A percentile compares a stretch with the other conserved stretches of the same genome.
Evolutionary conservation across 2,113 vertebrate species (phyloP).

Genomic region (Lagopus leucura): DNA sequence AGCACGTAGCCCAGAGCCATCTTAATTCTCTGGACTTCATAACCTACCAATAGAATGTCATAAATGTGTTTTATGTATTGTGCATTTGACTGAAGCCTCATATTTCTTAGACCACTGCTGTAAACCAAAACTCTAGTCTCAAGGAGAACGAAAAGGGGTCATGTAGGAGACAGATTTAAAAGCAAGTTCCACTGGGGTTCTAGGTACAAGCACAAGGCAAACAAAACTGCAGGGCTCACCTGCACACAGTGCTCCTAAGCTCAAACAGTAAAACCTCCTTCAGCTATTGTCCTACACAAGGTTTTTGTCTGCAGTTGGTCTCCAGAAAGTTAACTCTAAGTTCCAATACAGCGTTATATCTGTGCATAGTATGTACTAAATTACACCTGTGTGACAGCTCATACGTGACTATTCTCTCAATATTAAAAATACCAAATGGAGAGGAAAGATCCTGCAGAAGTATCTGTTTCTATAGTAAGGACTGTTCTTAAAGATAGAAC

Average conservation of each 20-base stretch:
- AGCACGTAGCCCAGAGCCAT: not conserved
- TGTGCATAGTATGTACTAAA: not conserved
- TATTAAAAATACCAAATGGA: not conserved
- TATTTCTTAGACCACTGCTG: not conserved
- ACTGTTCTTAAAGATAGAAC: not conserved
- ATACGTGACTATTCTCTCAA: not conserved
- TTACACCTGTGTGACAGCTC: not conserved
- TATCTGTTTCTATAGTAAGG: not conserved
- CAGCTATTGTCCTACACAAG: not conserved
- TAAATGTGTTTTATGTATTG: conserved; percentile 35
- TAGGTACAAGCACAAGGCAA: not conserved
- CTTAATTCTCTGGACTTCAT: not conserved
- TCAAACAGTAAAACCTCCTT: not conserved
- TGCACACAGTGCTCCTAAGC: not conserved
- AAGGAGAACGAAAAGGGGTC: not conserved
- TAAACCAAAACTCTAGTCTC: conserved; percentile 23
- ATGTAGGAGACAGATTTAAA: not conserved
- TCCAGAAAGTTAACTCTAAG: not conserved
- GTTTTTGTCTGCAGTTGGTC: not conserved
- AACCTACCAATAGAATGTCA: not conserved
- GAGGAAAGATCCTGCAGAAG: not conserved
- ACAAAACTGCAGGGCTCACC: not conserved
- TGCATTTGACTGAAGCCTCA: not conserved
- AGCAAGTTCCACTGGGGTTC: not conserved
- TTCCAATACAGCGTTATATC: not conserved